Base-by-base conservation (phyloP, 2,888 invertebrate species). In the Nomada flava region DNA sequence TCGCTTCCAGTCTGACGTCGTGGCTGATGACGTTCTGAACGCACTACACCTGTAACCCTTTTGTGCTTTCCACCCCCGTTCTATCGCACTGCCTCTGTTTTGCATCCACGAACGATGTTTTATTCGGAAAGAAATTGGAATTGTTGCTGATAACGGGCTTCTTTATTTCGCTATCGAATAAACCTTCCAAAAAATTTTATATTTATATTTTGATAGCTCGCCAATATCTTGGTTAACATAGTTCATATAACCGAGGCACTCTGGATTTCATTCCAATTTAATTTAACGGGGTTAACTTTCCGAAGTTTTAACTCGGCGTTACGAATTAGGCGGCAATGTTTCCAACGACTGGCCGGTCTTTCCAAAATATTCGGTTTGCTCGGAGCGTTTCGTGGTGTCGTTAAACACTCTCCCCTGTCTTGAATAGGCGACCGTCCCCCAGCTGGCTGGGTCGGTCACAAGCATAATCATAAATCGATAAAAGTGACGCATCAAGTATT, bases 391-490 rank as follows among this genome's bases (percentile, higher is more conserved):
- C n/a, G n/a, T 36, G 10, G 9, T 29, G 50, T 55, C 74, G 23
- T 29, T n/a, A 13, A 23, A 18, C 79, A 59, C 20, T 65, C 65
- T 15, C 53, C 57, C 76, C 71, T 36, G 63, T 59, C 53, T 71
- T 64, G 42, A 59, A 50, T 71, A 47, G 57, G 10, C 29, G 47
- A 9, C 7, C 59, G 59, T 50, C 47, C 67, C 42, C 52, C 79
- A 26, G 44, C 44, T 60, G 57, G 20, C 47, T 62, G n/a, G 36
- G 65, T 75, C 68, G 44, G 52, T 76, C 84, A 79, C 79, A 86
- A 77, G 86, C 86, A 79, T 84, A 86, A 86, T 86, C 84, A 86
- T 80, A 86, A 86, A 86, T 86, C 86, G 86, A 86, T 86, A 82
- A 79, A 74, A 77, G 84, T 86, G 86, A 86, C 86, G 86, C 86